These are phyloP conservation scores for Hycleus phaleratus DNA, from an alignment of 1,140 invertebrate species.

Conservation along the genomic window DNA sequence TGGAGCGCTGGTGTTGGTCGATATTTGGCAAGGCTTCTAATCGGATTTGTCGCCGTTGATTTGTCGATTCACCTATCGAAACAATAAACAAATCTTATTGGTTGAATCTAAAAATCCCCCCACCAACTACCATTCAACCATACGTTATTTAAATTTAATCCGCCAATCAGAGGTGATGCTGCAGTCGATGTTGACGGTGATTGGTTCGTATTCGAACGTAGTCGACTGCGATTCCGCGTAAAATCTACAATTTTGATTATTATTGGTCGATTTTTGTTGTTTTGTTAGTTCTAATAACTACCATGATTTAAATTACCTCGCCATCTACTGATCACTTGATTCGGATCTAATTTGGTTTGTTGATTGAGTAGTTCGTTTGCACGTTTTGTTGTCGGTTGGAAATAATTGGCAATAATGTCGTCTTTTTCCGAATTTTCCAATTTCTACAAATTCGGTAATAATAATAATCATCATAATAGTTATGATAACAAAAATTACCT, in stretches of 20 bases:
- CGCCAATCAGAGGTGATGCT: conserved; percentile 6
- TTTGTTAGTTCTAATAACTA: not conserved
- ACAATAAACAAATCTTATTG: not conserved
- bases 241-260: conserved; percentile 32
- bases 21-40: conserved; percentile 37
- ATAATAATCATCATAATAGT: no score
- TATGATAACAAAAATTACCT: not conserved
- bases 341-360: conserved; percentile 42
- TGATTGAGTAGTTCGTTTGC: conserved; percentile 51
- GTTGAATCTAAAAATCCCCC: no score
- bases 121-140: conserved; percentile 25
- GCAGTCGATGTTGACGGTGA: conserved; percentile 11
- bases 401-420: conserved; percentile 63
- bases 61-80: not conserved
- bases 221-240: conserved; percentile 24
- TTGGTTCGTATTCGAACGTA: conserved; percentile 20
- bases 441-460: conserved; percentile 40
- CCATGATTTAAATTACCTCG: conserved; percentile 36
- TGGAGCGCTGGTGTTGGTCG: conserved; percentile 16
- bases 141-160: conserved; percentile 10
- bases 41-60: conserved; percentile 23
- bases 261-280: no score
- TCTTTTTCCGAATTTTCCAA: conserved; percentile 48
- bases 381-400: conserved; percentile 52
- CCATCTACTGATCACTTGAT: conserved; percentile 46